These are phyloP conservation scores for Chanos chanos DNA, from an alignment of 2,797 vertebrate genomes.

Conservation along the genomic window DNA sequence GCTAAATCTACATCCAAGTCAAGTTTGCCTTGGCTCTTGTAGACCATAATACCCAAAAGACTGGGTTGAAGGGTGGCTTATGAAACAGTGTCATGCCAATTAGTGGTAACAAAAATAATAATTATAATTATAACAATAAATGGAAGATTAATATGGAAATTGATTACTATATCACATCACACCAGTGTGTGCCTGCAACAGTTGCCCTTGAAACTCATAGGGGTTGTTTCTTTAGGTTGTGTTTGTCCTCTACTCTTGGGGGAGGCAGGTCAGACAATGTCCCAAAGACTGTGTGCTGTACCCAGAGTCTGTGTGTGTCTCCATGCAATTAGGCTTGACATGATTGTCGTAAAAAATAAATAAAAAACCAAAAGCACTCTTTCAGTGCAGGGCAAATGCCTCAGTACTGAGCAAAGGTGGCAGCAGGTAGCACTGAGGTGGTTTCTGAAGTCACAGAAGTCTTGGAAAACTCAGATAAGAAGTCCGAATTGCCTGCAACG, in stretches of 20 bases:
- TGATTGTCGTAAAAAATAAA: constrained; percentile 34
- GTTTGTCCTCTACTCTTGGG: constrained; percentile 72
- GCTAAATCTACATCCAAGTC: constrained; percentile 80
- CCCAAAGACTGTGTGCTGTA: constrained; percentile 46
- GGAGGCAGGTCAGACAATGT: constrained; percentile 58
- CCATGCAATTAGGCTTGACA: constrained; percentile 39
- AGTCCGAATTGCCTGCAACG: constrained; percentile 45
- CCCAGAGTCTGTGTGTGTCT: constrained; percentile 30
- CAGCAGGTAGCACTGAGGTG: constrained; percentile 25
- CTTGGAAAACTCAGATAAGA: constrained; percentile 41
- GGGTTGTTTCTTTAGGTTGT: constrained; percentile 67
- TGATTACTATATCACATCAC: constrained; percentile 75
- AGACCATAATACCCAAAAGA: constrained; percentile 46
- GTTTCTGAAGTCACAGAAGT: constrained; percentile 27
- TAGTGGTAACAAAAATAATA: constrained; percentile 86
- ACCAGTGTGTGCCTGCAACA: constrained; percentile 99
- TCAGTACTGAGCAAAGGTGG: constrained; percentile 18
- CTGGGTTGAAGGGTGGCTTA: constrained; percentile 65
- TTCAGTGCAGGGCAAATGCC: constrained; percentile 22
- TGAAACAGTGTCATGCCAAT: constrained; percentile 92
- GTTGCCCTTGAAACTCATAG: constrained; percentile 77
- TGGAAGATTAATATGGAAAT: constrained; percentile 51
- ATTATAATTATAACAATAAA: constrained; percentile 70
- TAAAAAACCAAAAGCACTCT: constrained; percentile 61
- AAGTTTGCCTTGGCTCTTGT: constrained; percentile 77